Evolutionary conservation across 2,888 invertebrate genomes (phyloP).

Genomic region (Pimpla rufipes): DNA sequence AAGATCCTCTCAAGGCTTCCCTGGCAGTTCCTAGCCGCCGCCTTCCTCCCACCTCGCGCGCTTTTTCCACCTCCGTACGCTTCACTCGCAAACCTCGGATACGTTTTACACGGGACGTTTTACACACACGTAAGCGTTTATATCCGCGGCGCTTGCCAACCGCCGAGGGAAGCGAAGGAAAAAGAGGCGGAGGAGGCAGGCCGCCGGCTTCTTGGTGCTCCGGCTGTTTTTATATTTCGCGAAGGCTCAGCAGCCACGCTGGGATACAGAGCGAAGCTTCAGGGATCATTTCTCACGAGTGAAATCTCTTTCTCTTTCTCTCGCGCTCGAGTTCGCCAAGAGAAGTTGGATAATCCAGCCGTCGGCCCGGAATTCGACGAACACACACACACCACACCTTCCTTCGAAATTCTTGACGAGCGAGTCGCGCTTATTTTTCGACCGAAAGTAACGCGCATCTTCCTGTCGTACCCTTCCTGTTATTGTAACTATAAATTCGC

Average conservation of each 20-base stretch:
- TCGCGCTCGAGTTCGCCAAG: slow-evolving; percentile 19
- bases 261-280: slow-evolving; percentile 20
- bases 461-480: background rate
- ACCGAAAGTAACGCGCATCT: slow-evolving; percentile 5
- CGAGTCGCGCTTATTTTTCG: slow-evolving; percentile 8
- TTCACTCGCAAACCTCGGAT: slow-evolving; percentile 65
- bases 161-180: slow-evolving; percentile 58
- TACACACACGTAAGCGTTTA: slow-evolving; percentile 57
- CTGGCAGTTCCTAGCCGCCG: slow-evolving; percentile 3
- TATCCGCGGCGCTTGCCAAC: slow-evolving; percentile 71
- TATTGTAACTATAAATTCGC: slow-evolving; percentile 4
- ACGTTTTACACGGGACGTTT: slow-evolving; percentile 63
- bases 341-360: slow-evolving; percentile 61
- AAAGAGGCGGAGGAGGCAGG: slow-evolving; percentile 21
- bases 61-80: slow-evolving; percentile 42
- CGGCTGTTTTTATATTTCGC: slow-evolving; percentile 65
- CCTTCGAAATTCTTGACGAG: slow-evolving; percentile 44
- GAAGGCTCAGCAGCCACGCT: slow-evolving; percentile 50
- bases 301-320: slow-evolving; percentile 50
- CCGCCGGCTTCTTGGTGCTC: slow-evolving; percentile 38
- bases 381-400: background rate
- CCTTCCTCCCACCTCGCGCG: slow-evolving; percentile 38
- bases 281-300: slow-evolving; percentile 63
- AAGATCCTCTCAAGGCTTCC: slow-evolving; percentile 47
- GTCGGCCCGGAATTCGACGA: slow-evolving; percentile 53